Conservation (phyloP, 2,888 invertebrate genomes). For the Sminthurinus aureus region DNA sequence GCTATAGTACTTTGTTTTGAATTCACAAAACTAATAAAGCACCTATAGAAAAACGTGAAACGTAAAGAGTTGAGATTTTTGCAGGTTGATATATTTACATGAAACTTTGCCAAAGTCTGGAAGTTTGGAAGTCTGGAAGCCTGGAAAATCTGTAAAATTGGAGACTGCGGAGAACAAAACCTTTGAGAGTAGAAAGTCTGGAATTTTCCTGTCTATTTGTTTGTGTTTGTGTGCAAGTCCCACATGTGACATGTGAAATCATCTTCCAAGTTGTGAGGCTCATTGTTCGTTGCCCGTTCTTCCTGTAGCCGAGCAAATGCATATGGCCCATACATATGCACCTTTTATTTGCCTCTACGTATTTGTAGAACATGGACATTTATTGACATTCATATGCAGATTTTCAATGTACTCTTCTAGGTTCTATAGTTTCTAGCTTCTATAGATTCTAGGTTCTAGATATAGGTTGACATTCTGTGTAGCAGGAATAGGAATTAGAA, state of each 20-base stretch:
- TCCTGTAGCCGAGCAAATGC: too few species aligned
- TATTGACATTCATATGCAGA: background rate
- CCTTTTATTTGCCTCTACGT: too few species aligned
- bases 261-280: background rate
- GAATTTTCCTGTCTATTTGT: too few species aligned
- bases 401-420: background rate
- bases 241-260: slow-evolving; percentile 11
- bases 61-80: slow-evolving; percentile 9
- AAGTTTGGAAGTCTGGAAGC: background rate
- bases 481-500: background rate
- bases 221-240: background rate
- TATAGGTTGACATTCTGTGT: background rate
- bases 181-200: too few species aligned
- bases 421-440: too few species aligned
- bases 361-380: background rate
- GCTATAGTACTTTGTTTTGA: too few species aligned
- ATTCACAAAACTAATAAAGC: too few species aligned
- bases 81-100: slow-evolving; percentile 19
- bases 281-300: background rate
- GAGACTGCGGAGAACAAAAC: too few species aligned
- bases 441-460: background rate
- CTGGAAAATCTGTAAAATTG: too few species aligned
- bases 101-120: slow-evolving; percentile 7
- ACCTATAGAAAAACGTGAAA: too few species aligned
- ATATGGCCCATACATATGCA: too few species aligned